A percentile compares a stretch with the other conserved stretches of the same genome.
Conservation (phyloP, 2,888 invertebrate species). For the Drosophila kanekoi region DNA sequence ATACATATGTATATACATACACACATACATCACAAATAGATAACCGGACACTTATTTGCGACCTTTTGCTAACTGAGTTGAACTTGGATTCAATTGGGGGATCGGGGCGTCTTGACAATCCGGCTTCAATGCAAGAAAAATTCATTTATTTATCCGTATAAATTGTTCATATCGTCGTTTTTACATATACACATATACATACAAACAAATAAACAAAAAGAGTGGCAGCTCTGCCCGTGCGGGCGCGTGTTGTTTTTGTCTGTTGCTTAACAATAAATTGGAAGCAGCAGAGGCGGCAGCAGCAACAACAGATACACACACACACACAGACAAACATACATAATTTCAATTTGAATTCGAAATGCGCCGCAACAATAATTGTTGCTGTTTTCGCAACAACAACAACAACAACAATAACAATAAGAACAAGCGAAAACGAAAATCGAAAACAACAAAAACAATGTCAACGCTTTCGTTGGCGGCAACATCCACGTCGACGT, state of each 20-base stretch:
- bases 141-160: slow-evolving; percentile 47
- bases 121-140: slow-evolving; percentile 46
- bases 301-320: background rate
- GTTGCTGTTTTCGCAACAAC: slow-evolving; percentile 46
- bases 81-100: slow-evolving; percentile 48
- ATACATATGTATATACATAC: background rate
- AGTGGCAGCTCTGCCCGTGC: slow-evolving; percentile 20
- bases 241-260: slow-evolving; percentile 29
- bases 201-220: slow-evolving; percentile 38
- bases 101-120: slow-evolving; percentile 32
- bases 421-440: slow-evolving; percentile 54
- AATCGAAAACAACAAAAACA: slow-evolving; percentile 57
- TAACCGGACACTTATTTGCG: slow-evolving; percentile 31
- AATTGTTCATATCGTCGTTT: slow-evolving; percentile 18
- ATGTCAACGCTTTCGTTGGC: slow-evolving; percentile 61
- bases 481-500: slow-evolving; percentile 18
- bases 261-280: slow-evolving; percentile 48
- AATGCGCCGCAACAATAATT: slow-evolving; percentile 59
- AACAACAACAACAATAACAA: slow-evolving; percentile 23
- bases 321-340: background rate
- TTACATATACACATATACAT: background rate
- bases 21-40: background rate
- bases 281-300: slow-evolving; percentile 35
- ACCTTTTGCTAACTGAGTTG: slow-evolving; percentile 54
- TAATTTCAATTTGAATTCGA: slow-evolving; percentile 57